phyloP scores from a whole-genome alignment of 2,888 invertebrate species.

The Euproctis similis region DNA sequence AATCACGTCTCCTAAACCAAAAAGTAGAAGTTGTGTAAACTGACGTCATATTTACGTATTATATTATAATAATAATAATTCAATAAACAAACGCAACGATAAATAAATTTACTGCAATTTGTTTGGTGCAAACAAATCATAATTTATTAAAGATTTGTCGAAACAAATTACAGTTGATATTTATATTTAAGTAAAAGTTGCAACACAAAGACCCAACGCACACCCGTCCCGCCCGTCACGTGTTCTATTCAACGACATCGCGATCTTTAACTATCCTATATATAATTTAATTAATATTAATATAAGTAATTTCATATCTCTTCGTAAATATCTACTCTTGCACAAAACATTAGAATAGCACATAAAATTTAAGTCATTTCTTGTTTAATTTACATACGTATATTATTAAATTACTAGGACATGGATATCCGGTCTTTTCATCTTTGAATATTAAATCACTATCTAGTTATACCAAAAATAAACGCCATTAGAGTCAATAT shows the following conservation, averaged over 20 bases:
- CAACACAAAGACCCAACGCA: constrained; percentile 52
- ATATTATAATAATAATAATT: constrained; percentile 11
- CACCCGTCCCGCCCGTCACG: constrained; percentile 69
- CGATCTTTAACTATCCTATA: constrained; percentile 28
- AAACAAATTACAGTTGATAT: constrained; percentile 6
- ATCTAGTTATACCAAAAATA: no score
- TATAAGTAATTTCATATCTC: constrained; percentile 40
- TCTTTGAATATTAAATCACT: no score
- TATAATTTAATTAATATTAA: constrained; percentile 21
- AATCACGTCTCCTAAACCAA: no score
- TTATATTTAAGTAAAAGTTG: constrained; percentile 31
- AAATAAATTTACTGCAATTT: constrained; percentile 28
- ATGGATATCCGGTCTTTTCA: no score
- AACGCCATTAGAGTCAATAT: no score
- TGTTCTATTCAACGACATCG: constrained; percentile 74
- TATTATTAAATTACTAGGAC: no score
- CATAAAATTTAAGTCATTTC: no score
- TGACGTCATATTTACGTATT: constrained; percentile 15
- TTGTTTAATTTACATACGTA: no score
- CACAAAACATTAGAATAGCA: constrained; percentile 35
- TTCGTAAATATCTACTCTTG: constrained; percentile 41
- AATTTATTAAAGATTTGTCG: neutral
- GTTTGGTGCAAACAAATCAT: constrained; percentile 17
- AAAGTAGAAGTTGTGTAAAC: no score
- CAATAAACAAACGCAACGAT: constrained; percentile 24